Percentiles rank a stretch among this genome's conserved stretches.
Evolutionary conservation across 92 coral and sea anemone genomes (phyloP).

Genomic region (Bergia puertoricense): DNA sequence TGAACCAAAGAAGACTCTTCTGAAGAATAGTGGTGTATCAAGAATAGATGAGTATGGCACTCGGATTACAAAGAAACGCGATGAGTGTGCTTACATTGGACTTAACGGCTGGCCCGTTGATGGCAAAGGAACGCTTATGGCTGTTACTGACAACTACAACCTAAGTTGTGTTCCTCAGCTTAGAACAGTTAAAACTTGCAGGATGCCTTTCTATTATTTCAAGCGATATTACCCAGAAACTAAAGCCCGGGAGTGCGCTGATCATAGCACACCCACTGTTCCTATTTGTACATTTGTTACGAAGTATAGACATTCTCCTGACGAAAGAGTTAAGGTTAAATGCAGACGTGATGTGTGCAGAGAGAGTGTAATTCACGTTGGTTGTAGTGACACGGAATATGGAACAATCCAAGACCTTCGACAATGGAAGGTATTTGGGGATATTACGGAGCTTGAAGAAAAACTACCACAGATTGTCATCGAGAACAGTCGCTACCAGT

Average conservation of each 20-base stretch:
- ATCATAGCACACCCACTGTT: slow-evolving; percentile 13
- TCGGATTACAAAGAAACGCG: background rate
- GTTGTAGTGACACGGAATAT: slow-evolving; percentile 68
- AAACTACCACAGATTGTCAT: slow-evolving; percentile 57
- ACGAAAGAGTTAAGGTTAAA: slow-evolving; percentile 51
- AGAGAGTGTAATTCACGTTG: slow-evolving; percentile 55
- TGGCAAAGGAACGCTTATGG: slow-evolving; percentile 25
- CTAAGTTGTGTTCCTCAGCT: slow-evolving; percentile 63
- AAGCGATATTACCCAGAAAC: slow-evolving; percentile 54
- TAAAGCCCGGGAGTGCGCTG: slow-evolving; percentile 48
- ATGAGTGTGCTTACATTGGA: slow-evolving; percentile 32
- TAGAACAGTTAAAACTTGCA: slow-evolving; percentile 54
- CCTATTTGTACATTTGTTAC: slow-evolving; percentile 73
- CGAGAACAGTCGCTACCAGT: slow-evolving; percentile 63
- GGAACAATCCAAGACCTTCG: slow-evolving; percentile 60
- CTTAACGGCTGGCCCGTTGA: slow-evolving; percentile 28
- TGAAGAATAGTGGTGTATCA: background rate
- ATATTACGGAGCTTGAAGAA: slow-evolving; percentile 53
- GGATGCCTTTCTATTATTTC: slow-evolving; percentile 62
- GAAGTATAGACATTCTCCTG: slow-evolving; percentile 45
- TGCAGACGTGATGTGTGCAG: slow-evolving; percentile 65
- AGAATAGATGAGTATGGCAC: background rate
- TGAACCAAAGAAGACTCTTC: background rate
- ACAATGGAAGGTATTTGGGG: slow-evolving; percentile 59
- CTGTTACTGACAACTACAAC: slow-evolving; percentile 6